Conservation (phyloP, 2,113 vertebrate genomes). For the Casuarius casuarius region DNA sequence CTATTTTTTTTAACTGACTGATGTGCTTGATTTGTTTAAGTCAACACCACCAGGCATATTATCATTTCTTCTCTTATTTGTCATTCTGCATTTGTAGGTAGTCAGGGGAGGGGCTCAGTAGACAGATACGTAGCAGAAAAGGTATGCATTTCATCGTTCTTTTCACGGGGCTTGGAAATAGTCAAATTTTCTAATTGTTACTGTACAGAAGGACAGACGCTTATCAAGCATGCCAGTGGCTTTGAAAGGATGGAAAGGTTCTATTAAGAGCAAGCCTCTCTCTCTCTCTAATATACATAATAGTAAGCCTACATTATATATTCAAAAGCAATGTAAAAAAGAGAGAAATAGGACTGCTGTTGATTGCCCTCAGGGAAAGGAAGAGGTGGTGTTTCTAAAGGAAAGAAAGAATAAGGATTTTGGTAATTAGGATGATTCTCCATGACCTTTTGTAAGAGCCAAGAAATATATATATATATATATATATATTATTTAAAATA, state of each 20-base stretch:
- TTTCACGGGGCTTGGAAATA: constrained; percentile 12
- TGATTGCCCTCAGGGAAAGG: constrained; percentile 13
- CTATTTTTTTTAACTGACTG: constrained; percentile 23
- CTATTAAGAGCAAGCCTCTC: constrained; percentile 19
- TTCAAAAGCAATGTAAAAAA: constrained; percentile 27
- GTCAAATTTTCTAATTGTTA: constrained; percentile 52
- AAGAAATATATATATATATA: not conserved
- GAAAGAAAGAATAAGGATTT: not conserved
- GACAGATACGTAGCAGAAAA: not conserved
- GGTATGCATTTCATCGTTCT: not conserved
- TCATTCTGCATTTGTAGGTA: constrained; percentile 45
- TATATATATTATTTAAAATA: not conserved
- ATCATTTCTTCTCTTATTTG: constrained; percentile 54
- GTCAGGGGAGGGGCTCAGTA: constrained; percentile 1
- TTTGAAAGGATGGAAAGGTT: constrained; percentile 49
- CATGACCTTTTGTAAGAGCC: not conserved
- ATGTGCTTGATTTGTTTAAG: constrained; percentile 43
- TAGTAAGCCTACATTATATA: constrained; percentile 15
- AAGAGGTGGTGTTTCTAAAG: not conserved
- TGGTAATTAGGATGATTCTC: constrained; percentile 1
- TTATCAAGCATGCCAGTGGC: not conserved
- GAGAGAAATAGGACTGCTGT: not conserved
- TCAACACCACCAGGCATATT: constrained; percentile 4
- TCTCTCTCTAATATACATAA: constrained; percentile 17
- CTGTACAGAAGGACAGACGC: not conserved